These are phyloP conservation scores for Eulemur albifrons DNA, from an alignment of 2,797 vertebrate genomes.

Conservation along the genomic window DNA sequence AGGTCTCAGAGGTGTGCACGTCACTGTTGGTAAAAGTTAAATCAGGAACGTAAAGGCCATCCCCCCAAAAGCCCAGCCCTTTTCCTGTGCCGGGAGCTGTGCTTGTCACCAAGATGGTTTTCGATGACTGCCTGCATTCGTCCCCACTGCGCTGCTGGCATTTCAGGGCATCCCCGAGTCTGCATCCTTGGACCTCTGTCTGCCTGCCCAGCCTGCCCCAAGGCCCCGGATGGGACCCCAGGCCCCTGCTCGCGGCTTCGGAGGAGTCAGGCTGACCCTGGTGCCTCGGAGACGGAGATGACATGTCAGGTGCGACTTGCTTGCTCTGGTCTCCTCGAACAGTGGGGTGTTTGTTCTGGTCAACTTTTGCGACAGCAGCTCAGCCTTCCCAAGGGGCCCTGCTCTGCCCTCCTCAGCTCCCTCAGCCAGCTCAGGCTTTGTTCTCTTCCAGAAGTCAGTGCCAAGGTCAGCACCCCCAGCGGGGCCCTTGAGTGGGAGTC, in stretches of 20 bases:
- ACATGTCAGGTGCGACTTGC: not conserved
- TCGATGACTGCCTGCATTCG: accelerated
- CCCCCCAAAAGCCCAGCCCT: not conserved
- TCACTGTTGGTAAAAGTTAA: not conserved
- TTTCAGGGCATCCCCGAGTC: not conserved
- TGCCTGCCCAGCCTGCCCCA: not conserved
- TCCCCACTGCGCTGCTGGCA: not conserved
- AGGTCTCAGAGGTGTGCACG: not conserved
- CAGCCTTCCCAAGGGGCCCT: not conserved
- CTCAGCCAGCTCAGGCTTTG: not conserved
- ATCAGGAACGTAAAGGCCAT: not conserved
- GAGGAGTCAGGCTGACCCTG: not conserved
- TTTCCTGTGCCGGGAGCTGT: not conserved
- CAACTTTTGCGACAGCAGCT: not conserved
- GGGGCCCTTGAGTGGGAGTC: not conserved
- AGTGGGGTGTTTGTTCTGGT: not conserved
- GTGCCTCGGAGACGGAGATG: not conserved
- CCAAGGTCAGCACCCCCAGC: not conserved
- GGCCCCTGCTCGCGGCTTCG: not conserved
- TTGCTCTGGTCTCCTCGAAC: accelerated
- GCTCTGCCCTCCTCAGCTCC: not conserved
- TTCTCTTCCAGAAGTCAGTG: not conserved
- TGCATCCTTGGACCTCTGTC: not conserved
- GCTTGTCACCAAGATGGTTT: not conserved
- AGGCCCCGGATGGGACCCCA: not conserved